Base-by-base conservation (phyloP, 2,797 vertebrate species). In the Platyrinchus mystaceus region DNA sequence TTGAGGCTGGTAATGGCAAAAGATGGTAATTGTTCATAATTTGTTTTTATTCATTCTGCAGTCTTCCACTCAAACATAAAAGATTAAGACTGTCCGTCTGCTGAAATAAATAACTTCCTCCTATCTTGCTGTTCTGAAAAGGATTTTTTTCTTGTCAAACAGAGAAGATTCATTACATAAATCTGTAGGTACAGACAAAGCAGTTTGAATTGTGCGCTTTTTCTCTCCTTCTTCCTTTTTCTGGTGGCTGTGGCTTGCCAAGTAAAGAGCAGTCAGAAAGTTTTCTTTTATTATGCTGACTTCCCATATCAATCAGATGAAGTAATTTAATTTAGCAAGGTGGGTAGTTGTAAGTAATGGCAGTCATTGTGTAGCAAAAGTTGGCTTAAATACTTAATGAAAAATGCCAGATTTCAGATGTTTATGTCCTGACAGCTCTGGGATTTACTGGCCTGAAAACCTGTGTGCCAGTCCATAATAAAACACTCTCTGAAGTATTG, bases 251-350 rank as follows among this genome's bases (percentile, higher is more conserved):
- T n/a, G 37, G 30, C 66, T 91, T 69, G 37, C 44, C 6, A 12
- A 64, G 52, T 76, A 36, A 73, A 95, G 90, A 64, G 26, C 89
- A 95, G 37, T 77, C 80, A 67, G 58, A 80, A 94, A 79, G 80
- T 94, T 94, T 78, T 69, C 36, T 88, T 71, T 69, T 73, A 24
- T 49, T 93, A 44, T 16, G 8, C 74, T 94, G 70, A 76, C 74
- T 94, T 14, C 7, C 56, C 63, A 5, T 89, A 58, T 90, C 87
- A 86, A 53, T 87, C 78, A 69, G 66, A 19, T 64, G 37, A 79
- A 93, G 76, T 94, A 43, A 93, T 82, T 93, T 76, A 79, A 93
- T 96, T 94, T 93, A 84, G 56, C 56, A 60, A 70, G 89, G 70
- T 70, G 60, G 47, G 70, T 64, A 88, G 41, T 66, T 90, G 37